Percentiles rank a stretch among this genome's conserved stretches.
Evolutionary conservation across 2,797 vertebrate genomes (phyloP).

Genomic region (Poeciliopsis turneri): DNA sequence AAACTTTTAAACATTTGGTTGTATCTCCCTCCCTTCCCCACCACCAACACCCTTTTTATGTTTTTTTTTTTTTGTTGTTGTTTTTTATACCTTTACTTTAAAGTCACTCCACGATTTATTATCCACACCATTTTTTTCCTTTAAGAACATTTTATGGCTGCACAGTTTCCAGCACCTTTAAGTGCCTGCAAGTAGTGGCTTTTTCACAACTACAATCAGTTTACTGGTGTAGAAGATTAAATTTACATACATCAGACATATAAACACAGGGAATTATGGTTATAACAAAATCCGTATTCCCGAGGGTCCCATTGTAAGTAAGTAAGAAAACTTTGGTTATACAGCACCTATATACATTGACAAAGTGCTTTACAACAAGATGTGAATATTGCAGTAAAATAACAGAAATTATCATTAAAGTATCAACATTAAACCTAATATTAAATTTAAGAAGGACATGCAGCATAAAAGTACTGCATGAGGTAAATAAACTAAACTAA

Average conservation of each 20-base stretch:
- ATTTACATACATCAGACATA: neutral
- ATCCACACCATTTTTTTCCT: neutral
- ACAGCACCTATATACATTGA: neutral
- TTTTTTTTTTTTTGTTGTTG: neutral
- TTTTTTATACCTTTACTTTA: neutral
- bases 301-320: neutral
- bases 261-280: neutral
- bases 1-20: neutral
- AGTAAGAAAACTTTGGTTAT: neutral
- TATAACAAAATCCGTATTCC: neutral
- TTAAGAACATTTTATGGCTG: neutral
- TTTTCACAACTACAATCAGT: neutral
- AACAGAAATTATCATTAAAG: neutral
- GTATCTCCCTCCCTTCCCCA: neutral
- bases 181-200: neutral
- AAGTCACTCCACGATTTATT: neutral
- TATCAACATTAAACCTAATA: neutral
- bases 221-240: neutral
- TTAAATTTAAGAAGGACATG: neutral
- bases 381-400: neutral
- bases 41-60: neutral
- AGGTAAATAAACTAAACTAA: neutral
- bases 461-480: neutral
- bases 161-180: neutral
- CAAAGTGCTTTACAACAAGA: neutral